phyloP scores from a whole-genome alignment of 1,140 invertebrate genomes.

The Atta cephalotes region DNA sequence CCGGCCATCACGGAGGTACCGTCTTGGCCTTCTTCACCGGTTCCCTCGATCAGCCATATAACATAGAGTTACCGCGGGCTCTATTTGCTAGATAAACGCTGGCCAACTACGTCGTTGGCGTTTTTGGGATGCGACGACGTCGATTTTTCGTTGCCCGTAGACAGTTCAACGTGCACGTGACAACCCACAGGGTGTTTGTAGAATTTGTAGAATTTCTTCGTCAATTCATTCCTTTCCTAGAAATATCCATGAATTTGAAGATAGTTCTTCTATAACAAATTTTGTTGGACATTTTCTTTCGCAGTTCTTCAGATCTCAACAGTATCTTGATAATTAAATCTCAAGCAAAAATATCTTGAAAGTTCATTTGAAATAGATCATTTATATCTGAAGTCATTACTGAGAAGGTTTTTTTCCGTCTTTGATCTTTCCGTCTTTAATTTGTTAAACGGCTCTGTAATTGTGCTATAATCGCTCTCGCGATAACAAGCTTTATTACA shows the following conservation, averaged over 20 bases:
- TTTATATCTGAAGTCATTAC: not conserved
- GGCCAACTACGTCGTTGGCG: not conserved
- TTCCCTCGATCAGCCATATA: constrained; percentile 24
- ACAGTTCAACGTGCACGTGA: not conserved
- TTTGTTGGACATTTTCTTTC: not conserved
- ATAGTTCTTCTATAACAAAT: not conserved
- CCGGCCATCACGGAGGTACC: constrained; percentile 34
- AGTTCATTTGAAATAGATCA: not conserved
- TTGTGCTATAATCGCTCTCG: not conserved
- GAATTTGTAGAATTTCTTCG: not conserved
- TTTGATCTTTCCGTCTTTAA: not conserved
- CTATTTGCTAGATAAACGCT: not conserved
- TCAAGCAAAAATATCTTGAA: not conserved
- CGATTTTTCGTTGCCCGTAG: constrained; percentile 5
- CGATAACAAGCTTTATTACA: not conserved
- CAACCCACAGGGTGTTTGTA: not conserved
- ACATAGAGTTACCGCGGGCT: constrained; percentile 43
- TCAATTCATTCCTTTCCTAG: not conserved
- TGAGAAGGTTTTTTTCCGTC: not conserved
- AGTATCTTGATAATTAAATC: not conserved
- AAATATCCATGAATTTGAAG: not conserved
- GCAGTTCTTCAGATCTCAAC: not conserved
- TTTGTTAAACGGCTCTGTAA: not conserved
- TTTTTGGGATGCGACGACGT: constrained; percentile 15
- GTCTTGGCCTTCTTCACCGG: constrained; percentile 24